These are phyloP conservation scores for Cosmia trapezina DNA, from an alignment of 2,888 invertebrate species.

Conservation along the genomic window DNA sequence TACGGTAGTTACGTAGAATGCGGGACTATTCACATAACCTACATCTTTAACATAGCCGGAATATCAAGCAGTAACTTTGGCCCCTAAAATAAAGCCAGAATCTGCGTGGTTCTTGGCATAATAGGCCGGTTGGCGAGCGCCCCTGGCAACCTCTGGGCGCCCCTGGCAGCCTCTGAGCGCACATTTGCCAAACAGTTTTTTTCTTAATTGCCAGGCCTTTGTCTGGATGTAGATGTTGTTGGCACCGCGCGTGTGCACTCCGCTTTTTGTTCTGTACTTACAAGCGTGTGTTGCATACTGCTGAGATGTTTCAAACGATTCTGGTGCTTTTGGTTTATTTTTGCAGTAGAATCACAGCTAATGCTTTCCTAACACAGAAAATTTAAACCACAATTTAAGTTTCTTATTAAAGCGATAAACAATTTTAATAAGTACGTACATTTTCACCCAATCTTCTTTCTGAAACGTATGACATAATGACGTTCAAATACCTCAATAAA, in stretches of 20 bases:
- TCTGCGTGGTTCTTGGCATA: slow-evolving; percentile 46
- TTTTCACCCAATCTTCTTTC: not conserved
- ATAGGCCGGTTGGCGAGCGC: slow-evolving; percentile 58
- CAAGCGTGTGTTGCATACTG: slow-evolving; percentile 15
- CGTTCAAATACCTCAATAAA: not conserved
- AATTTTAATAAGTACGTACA: no score
- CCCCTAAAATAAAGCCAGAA: slow-evolving; percentile 36
- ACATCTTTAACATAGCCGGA: slow-evolving; percentile 32
- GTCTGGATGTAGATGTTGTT: slow-evolving; percentile 62
- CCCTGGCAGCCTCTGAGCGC: slow-evolving; percentile 58
- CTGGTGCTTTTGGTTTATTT: not conserved
- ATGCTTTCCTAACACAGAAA: not conserved
- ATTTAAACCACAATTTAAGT: not conserved
- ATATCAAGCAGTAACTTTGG: slow-evolving; percentile 49
- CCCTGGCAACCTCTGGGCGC: slow-evolving; percentile 57
- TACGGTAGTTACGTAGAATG: not conserved
- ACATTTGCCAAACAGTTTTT: slow-evolving; percentile 67
- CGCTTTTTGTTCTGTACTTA: slow-evolving; percentile 33
- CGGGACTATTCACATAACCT: slow-evolving; percentile 1
- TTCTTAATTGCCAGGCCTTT: slow-evolving; percentile 67
- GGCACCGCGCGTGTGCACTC: slow-evolving; percentile 56
- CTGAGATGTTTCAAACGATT: slow-evolving; percentile 2
- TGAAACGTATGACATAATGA: not conserved
- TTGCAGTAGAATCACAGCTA: not conserved
- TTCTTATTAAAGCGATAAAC: no score